A percentile compares a stretch with the other conserved stretches of the same genome.
These are phyloP conservation scores for Phaethornis superciliosus DNA, from an alignment of 2,113 vertebrate genomes.

Conservation along the genomic window DNA sequence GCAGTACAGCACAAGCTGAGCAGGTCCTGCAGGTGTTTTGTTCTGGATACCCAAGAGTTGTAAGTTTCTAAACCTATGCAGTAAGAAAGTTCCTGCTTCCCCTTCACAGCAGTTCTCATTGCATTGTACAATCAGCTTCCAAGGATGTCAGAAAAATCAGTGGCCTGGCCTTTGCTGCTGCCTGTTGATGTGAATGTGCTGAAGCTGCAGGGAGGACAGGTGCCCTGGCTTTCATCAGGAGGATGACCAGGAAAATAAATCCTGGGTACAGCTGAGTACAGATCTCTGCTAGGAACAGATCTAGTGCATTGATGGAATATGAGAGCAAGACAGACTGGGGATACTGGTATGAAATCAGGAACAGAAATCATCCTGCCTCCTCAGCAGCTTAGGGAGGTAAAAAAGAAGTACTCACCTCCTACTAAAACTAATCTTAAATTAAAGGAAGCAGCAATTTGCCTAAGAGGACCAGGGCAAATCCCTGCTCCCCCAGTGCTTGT, in stretches of 20 bases:
- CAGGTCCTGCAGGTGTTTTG: neutral
- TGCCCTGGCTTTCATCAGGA: neutral
- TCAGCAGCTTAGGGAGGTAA: neutral
- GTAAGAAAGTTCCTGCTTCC: no score
- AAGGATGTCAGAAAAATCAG: neutral
- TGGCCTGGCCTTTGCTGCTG: neutral
- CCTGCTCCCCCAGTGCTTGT: rapidly evolving
- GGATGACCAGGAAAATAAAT: neutral
- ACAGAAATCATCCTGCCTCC: neutral
- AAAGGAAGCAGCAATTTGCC: neutral
- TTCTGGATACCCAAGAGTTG: neutral
- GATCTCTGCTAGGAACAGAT: neutral
- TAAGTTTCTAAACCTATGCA: neutral
- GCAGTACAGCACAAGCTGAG: neutral
- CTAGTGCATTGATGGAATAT: neutral
- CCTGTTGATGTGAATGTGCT: neutral
- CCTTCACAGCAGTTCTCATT: no score
- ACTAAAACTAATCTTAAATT: neutral
- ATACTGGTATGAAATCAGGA: neutral
- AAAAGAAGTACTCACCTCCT: neutral
- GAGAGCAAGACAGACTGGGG: neutral
- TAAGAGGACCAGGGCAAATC: neutral
- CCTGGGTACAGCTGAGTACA: neutral
- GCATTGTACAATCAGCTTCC: neutral
- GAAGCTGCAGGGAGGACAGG: neutral